These are phyloP conservation scores for Manis javanica DNA, from an alignment of 2,797 vertebrate genomes.

Conservation along the genomic window DNA sequence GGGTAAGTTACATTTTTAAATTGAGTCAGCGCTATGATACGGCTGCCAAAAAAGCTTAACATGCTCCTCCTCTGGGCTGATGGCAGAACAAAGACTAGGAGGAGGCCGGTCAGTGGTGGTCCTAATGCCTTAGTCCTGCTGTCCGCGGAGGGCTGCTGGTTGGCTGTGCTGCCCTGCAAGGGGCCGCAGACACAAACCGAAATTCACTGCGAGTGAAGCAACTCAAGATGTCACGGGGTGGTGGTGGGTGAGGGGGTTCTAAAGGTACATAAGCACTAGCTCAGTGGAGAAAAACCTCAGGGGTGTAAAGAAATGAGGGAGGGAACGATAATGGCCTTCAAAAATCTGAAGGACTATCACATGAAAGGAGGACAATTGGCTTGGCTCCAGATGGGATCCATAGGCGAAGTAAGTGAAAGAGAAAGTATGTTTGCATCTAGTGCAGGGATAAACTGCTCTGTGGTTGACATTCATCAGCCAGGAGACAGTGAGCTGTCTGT, in stretches of 20 bases:
- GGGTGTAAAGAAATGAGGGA: neutral
- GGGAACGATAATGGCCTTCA: neutral
- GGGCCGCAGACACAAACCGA: neutral
- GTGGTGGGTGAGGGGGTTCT: neutral
- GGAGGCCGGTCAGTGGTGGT: no score
- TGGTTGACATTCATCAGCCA: neutral
- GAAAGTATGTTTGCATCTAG: neutral
- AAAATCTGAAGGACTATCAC: neutral
- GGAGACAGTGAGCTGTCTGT: neutral
- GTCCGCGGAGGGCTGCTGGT: no score
- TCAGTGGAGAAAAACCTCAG: neutral
- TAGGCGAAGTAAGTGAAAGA: neutral
- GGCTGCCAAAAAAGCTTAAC: no score
- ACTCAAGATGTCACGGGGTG: neutral
- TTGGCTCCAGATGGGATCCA: neutral
- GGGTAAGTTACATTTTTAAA: no score
- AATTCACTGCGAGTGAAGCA: neutral
- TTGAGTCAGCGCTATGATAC: no score
- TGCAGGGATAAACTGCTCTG: neutral
- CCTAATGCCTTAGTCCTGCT: no score
- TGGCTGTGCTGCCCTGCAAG: no score
- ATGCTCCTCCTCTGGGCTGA: no score
- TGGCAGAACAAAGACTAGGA: no score
- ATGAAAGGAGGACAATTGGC: neutral
- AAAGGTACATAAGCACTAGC: neutral